phyloP scores from a whole-genome alignment of 2,113 vertebrate species.

The Aspiorhynchus laticeps region DNA sequence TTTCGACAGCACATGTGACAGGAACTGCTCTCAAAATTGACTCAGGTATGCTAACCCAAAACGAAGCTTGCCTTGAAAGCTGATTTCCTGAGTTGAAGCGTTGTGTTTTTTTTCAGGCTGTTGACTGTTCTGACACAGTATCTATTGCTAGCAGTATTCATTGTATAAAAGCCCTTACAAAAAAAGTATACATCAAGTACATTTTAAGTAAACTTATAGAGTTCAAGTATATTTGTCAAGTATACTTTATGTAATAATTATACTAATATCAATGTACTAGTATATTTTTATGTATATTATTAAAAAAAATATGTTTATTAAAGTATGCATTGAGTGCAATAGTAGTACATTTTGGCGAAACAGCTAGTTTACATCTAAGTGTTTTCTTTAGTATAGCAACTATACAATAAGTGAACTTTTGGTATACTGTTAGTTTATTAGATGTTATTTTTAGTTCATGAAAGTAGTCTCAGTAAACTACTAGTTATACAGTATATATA shows the following conservation, averaged over 20 bases:
- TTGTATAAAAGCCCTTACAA: background rate
- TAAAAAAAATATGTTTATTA: too few species aligned
- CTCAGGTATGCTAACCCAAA: background rate
- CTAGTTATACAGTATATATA: too few species aligned
- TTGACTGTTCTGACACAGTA: background rate
- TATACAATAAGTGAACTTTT: too few species aligned
- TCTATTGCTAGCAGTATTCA: background rate
- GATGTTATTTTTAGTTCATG: too few species aligned
- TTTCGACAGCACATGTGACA: conserved; percentile 45
- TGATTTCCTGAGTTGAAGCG: background rate
- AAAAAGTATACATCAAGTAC: background rate
- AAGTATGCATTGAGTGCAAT: too few species aligned
- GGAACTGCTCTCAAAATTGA: conserved; percentile 2
- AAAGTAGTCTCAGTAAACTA: too few species aligned
- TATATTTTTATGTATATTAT: too few species aligned
- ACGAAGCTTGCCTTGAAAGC: background rate
- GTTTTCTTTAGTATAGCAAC: too few species aligned
- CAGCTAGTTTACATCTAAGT: too few species aligned
- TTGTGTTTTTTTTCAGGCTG: background rate
- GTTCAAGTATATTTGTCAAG: background rate
- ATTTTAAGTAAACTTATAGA: background rate
- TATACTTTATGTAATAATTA: background rate
- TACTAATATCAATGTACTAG: too few species aligned
- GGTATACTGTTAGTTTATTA: too few species aligned
- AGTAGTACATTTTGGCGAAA: too few species aligned